Percentiles rank a stretch among this genome's conserved stretches.
Conservation (phyloP, 2,113 vertebrate species). For the Oncorhynchus mykiss region DNA sequence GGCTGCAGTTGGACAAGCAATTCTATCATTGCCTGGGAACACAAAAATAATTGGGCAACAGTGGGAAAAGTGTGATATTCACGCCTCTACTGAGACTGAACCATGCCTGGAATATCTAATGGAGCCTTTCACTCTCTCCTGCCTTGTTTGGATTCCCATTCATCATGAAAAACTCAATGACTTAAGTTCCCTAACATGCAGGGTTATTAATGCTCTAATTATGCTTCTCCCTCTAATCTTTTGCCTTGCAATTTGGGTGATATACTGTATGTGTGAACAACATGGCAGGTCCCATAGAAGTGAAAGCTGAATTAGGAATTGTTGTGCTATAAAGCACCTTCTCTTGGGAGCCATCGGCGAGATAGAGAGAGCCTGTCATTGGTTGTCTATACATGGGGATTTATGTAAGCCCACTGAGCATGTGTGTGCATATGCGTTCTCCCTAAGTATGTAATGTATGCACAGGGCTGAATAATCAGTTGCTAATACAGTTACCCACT, state of each 20-base stretch:
- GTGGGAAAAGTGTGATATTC: constrained; percentile 48
- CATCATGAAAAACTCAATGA: constrained; percentile 53
- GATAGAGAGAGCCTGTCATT: constrained; percentile 31
- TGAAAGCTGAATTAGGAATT: constrained; percentile 28
- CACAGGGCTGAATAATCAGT: constrained; percentile 48
- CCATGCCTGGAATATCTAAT: constrained; percentile 24
- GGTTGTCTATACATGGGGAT: constrained; percentile 50
- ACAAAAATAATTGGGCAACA: constrained; percentile 66
- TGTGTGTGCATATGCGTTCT: constrained; percentile 26
- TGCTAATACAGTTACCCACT: not conserved
- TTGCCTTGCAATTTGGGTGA: constrained; percentile 56
- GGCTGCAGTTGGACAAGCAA: constrained; percentile 65
- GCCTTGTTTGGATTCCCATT: constrained; percentile 62
- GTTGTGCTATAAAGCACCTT: constrained; percentile 42
- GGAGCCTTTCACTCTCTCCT: constrained; percentile 23
- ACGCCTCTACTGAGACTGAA: constrained; percentile 27
- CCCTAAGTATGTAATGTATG: constrained; percentile 38
- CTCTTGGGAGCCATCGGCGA: constrained; percentile 51
- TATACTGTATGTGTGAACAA: constrained; percentile 46
- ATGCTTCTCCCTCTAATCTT: constrained; percentile 60
- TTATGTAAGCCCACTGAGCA: constrained; percentile 43
- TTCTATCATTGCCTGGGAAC: constrained; percentile 57
- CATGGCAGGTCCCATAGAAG: constrained; percentile 36
- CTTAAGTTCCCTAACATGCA: constrained; percentile 61
- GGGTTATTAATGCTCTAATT: constrained; percentile 72